These are phyloP conservation scores for Porites evermanni DNA, from an alignment of 92 coral and sea anemone genomes.

Conservation along the genomic window DNA sequence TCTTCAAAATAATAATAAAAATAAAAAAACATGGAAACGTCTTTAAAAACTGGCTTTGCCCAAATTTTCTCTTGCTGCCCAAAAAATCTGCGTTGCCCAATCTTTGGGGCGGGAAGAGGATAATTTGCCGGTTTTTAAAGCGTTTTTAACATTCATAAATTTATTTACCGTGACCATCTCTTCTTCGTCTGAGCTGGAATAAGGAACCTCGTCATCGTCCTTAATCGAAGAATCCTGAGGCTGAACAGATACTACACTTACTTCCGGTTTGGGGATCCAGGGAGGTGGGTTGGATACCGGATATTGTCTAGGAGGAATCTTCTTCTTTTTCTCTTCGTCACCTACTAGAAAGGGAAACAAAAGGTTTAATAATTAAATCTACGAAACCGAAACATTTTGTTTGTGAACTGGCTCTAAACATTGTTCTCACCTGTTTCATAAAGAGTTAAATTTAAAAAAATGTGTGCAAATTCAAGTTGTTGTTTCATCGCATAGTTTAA, in stretches of 20 bases:
- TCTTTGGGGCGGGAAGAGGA: too few relatives aligned
- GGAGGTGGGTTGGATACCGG: slow-evolving; percentile 81
- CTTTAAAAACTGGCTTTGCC: too few relatives aligned
- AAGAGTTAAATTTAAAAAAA: background rate
- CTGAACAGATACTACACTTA: slow-evolving; percentile 90
- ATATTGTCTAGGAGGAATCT: slow-evolving; percentile 36
- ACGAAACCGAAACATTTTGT: background rate
- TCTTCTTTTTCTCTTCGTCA: slow-evolving; percentile 23
- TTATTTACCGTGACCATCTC: slow-evolving; percentile 48
- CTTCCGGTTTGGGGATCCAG: slow-evolving; percentile 95
- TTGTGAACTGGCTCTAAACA: background rate
- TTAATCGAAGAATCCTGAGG: slow-evolving; percentile 84
- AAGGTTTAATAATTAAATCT: background rate
- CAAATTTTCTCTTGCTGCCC: too few relatives aligned
- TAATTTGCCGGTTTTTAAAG: too few relatives aligned
- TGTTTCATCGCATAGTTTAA: too few relatives aligned
- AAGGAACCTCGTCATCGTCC: slow-evolving; percentile 84
- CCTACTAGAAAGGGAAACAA: background rate
- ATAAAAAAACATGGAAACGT: too few relatives aligned
- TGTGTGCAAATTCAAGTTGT: too few relatives aligned
- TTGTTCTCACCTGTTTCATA: too few relatives aligned
- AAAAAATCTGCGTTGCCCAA: too few relatives aligned
- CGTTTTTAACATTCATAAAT: background rate
- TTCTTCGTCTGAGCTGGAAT: slow-evolving; percentile 92
- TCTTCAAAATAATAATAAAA: too few relatives aligned